These are phyloP conservation scores for Strigops habroptila DNA, from an alignment of 2,113 vertebrate genomes.

Conservation along the genomic window DNA sequence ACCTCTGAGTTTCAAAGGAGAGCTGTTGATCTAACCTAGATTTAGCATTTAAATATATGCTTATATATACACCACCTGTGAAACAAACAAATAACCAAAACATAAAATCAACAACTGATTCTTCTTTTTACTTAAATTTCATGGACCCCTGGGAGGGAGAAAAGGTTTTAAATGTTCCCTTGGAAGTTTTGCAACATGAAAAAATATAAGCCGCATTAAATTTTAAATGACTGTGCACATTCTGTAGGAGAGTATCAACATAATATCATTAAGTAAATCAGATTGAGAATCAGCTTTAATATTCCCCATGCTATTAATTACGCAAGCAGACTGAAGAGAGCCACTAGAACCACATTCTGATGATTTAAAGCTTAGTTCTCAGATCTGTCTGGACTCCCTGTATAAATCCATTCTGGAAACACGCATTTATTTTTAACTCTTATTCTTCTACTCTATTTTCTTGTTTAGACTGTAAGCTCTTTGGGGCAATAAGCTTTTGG, in stretches of 20 bases:
- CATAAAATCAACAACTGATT: background rate
- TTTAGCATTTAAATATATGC: background rate
- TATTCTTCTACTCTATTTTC: background rate
- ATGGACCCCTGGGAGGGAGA: background rate
- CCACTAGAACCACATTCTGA: background rate
- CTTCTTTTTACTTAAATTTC: background rate
- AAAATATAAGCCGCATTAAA: background rate
- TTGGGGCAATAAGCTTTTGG: background rate
- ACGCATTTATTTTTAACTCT: background rate
- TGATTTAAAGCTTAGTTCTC: background rate
- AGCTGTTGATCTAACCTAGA: background rate
- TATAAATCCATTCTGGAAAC: background rate
- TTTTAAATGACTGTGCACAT: background rate
- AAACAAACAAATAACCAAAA: background rate
- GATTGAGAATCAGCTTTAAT: background rate
- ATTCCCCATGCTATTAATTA: constrained; percentile 2
- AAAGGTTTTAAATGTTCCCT: background rate
- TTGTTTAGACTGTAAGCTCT: background rate
- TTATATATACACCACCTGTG: background rate
- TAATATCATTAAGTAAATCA: background rate
- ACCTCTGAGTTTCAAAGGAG: constrained; percentile 1
- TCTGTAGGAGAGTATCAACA: background rate
- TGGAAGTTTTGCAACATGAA: background rate
- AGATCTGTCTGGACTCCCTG: background rate
- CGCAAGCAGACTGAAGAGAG: background rate